Evolutionary conservation across 1,140 invertebrate species (phyloP).

Genomic region (Oedothorax gibbosus): DNA sequence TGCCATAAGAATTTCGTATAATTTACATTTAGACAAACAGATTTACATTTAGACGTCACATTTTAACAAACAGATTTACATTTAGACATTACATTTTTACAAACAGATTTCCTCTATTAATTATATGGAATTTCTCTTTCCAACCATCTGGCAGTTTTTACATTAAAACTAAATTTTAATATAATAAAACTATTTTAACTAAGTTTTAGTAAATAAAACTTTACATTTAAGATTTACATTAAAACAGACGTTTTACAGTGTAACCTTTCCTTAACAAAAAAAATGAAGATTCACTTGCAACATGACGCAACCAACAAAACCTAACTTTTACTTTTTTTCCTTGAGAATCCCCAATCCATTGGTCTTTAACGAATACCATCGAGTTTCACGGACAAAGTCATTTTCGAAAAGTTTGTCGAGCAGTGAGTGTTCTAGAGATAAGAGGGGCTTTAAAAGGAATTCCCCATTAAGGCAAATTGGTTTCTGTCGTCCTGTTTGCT

Average conservation of each 20-base stretch:
- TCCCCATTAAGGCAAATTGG: constrained; percentile 51
- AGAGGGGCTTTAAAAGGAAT: constrained; percentile 51
- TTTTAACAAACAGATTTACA: too few species aligned
- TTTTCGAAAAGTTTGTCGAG: constrained; percentile 43
- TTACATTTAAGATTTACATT: too few species aligned
- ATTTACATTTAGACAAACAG: too few species aligned
- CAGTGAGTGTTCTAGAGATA: constrained; percentile 7
- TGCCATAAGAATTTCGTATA: too few species aligned
- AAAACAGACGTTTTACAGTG: background rate
- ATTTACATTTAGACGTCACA: too few species aligned
- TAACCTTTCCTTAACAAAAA: constrained; percentile 9
- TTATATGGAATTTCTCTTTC: too few species aligned
- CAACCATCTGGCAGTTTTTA: too few species aligned
- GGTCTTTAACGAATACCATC: constrained; percentile 35
- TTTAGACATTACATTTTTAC: too few species aligned
- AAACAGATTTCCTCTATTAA: too few species aligned
- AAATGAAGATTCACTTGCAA: background rate
- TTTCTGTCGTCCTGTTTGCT: constrained; percentile 48
- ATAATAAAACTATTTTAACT: too few species aligned
- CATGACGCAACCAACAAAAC: background rate
- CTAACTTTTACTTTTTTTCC: background rate
- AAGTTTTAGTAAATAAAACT: too few species aligned
- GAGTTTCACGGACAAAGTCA: constrained; percentile 25
- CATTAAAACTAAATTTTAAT: too few species aligned
- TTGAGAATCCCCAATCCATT: constrained; percentile 23